A percentile compares a stretch with the other conserved stretches of the same genome.
Evolutionary conservation across 2,113 vertebrate species (phyloP).

Genomic region (Zosterops japonicus): DNA sequence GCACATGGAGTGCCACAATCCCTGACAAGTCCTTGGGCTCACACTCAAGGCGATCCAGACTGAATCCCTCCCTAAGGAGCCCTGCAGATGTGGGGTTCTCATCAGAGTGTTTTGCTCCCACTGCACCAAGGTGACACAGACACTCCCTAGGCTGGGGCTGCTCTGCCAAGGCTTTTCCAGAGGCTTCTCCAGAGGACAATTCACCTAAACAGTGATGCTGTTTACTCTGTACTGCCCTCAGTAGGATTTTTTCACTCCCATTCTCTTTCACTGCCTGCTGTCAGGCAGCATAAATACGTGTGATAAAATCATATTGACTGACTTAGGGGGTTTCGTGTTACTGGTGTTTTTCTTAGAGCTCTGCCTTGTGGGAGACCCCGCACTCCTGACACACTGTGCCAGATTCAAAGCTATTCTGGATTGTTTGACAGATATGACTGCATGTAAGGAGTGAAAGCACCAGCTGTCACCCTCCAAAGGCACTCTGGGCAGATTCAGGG

Average conservation of each 20-base stretch:
- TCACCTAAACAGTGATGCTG: background rate
- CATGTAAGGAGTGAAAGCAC: background rate
- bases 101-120: fast-evolving
- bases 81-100: fast-evolving
- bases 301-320: background rate
- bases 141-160: background rate
- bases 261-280: background rate
- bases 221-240: background rate
- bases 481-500: background rate
- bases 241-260: background rate
- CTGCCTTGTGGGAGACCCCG: background rate
- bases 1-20: background rate
- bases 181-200: background rate
- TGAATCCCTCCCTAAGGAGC: fast-evolving
- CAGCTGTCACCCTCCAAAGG: background rate
- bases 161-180: background rate
- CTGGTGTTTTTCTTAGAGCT: background rate
- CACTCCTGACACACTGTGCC: background rate
- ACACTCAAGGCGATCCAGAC: background rate
- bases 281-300: background rate
- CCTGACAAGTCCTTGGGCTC: background rate
- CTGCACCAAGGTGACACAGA: background rate
- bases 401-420: background rate
- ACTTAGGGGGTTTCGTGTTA: background rate
- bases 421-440: background rate